Conservation (phyloP, 2,888 invertebrate genomes). For the Tuberolachnus salignus region DNA sequence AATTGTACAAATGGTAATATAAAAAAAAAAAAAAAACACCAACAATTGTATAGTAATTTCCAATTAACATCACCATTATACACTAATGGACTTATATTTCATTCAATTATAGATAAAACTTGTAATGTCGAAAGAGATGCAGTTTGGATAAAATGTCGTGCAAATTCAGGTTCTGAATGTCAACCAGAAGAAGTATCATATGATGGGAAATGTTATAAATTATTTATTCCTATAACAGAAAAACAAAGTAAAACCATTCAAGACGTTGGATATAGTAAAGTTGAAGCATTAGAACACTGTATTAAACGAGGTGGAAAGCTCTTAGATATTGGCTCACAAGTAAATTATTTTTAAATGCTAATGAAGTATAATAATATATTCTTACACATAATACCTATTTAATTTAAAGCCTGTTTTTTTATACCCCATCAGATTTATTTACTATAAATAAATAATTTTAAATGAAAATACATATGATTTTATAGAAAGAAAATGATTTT, state of each 20-base stretch:
- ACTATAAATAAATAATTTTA: neutral
- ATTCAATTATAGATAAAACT: slow-evolving; percentile 58
- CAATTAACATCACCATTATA: too few species aligned
- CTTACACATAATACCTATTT: neutral
- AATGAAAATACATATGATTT: slow-evolving; percentile 12
- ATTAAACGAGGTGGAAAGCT: slow-evolving; percentile 63
- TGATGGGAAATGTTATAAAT: slow-evolving; percentile 65
- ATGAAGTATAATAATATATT: neutral
- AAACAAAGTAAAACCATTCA: slow-evolving; percentile 59
- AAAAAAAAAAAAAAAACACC: too few species aligned
- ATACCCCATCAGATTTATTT: neutral
- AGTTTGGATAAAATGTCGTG: slow-evolving; percentile 63
- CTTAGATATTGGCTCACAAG: slow-evolving; percentile 64
- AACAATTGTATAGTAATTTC: too few species aligned
- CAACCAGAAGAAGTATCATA: slow-evolving; percentile 64
- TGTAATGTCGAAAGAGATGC: slow-evolving; percentile 63
- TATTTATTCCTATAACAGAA: slow-evolving; percentile 62
- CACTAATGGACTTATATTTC: neutral
- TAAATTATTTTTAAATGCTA: slow-evolving; percentile 46
- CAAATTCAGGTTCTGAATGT: slow-evolving; percentile 64
- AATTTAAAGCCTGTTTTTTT: slow-evolving; percentile 4
- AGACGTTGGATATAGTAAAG: slow-evolving; percentile 62
- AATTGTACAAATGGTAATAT: too few species aligned
- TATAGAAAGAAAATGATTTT: slow-evolving; percentile 67
- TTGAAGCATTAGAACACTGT: slow-evolving; percentile 64